Evolutionary conservation across 2,888 invertebrate species (phyloP), one percentile per base, ranked within the genome.

Genomic region (Enoplolaimus lenunculus): DNA sequence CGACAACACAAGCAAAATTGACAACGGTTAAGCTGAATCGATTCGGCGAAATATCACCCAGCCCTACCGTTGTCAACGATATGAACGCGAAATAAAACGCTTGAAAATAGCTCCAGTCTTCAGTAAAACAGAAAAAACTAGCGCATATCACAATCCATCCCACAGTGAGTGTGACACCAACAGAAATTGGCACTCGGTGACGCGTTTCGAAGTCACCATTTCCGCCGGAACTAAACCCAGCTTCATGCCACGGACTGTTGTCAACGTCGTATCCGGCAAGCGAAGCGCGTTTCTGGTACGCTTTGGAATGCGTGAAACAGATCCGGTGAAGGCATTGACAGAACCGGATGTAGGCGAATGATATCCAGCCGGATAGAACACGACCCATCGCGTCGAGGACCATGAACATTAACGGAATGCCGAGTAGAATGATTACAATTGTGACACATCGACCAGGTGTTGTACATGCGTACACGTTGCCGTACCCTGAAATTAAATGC

Each of bases 311-410:
- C 7, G 7, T 7, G n/a, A n/a, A n/a, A n/a, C n/a, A n/a, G n/a
- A n/a, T n/a, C n/a, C n/a, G n/a, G n/a, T n/a, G n/a, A n/a, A n/a
- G n/a, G n/a, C n/a, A n/a, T n/a, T n/a, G n/a, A n/a, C n/a, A n/a
- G n/a, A n/a, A n/a, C n/a, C n/a, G n/a, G n/a, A n/a, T n/a, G 21
- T 45, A 45, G 21, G 21, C 45, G 7, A 7, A 45, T 13, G 45
- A 45, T 13, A 45, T 45, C 45, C 45, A 45, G 7, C 45, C 45
- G 45, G 45, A 45, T 21, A 66, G 34, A 26, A 31, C 31, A 33
- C 67, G 67, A 29, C 67, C 67, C 30, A 66, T n/a, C 26, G 67
- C 34, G 34, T 66, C 67, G n/a, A 66, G 67, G 26, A 66, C 67
- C 30, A 66, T 66, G 21, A 66, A 31, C 16, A 31, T 34, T 34